Percentiles rank a stretch among this genome's conserved stretches.
phyloP scores from a whole-genome alignment of 2,888 invertebrate species.

The Conus canariensis region DNA sequence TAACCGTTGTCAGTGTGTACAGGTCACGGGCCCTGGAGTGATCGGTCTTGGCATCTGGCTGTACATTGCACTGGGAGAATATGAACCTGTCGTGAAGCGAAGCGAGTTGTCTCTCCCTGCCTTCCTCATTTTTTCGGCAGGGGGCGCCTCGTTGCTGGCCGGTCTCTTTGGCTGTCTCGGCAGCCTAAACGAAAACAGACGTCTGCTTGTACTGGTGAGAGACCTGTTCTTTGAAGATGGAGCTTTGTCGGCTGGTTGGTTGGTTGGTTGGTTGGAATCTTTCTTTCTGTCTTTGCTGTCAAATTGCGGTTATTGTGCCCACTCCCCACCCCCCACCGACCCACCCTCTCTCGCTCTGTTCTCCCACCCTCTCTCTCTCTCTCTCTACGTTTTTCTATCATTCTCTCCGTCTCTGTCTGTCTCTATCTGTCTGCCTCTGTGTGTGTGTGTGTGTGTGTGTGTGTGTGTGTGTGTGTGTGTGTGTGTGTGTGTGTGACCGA shows the following conservation, averaged over 20 bases:
- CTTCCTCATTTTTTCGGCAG: slow-evolving; percentile 38
- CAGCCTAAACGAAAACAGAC: slow-evolving; percentile 36
- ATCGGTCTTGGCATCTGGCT: slow-evolving; percentile 41
- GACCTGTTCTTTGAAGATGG: too few species aligned
- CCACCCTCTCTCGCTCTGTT: too few species aligned
- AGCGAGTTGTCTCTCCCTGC: slow-evolving; percentile 37
- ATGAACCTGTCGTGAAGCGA: slow-evolving; percentile 34
- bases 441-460: neutral
- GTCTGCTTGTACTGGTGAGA: slow-evolving; percentile 32
- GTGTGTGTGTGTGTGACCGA: neutral
- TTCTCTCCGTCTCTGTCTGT: too few species aligned
- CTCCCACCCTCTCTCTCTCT: too few species aligned
- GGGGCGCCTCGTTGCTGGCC: slow-evolving; percentile 39
- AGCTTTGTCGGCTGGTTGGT: neutral
- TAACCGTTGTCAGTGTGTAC: neutral
- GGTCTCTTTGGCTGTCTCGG: slow-evolving; percentile 46
- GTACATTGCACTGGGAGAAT: slow-evolving; percentile 16
- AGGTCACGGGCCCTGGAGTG: slow-evolving; percentile 41
- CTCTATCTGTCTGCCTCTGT: too few species aligned
- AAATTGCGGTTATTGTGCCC: too few species aligned
- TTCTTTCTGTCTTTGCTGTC: too few species aligned
- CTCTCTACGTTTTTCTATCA: too few species aligned
- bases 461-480: neutral
- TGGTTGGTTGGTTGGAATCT: too few species aligned
- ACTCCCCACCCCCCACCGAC: too few species aligned